Evolutionary conservation across 2,113 vertebrate species (phyloP).

Genomic region (Macquaria ambigua): DNA sequence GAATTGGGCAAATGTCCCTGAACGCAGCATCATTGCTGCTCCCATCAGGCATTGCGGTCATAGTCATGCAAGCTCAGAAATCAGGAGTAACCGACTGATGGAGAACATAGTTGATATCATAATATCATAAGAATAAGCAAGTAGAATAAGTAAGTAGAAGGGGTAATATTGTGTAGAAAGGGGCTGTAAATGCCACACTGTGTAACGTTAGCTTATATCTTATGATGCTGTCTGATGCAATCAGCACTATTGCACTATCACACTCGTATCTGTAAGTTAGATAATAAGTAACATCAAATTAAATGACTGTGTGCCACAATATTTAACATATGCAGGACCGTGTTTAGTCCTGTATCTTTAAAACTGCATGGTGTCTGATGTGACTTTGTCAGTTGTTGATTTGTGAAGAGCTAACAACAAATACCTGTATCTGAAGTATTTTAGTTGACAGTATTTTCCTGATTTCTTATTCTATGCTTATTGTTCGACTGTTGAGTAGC

Average conservation of each 20-base stretch:
- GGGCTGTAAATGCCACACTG: not conserved
- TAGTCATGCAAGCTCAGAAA: constrained; percentile 21
- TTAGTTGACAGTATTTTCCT: not conserved
- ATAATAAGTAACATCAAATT: too few species aligned
- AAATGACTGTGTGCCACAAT: not conserved
- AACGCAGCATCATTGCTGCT: constrained; percentile 15
- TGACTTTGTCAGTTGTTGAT: not conserved
- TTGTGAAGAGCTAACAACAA: not conserved
- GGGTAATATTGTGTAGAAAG: too few species aligned
- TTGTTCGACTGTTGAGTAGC: not conserved
- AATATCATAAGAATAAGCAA: not conserved
- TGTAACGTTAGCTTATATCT: not conserved
- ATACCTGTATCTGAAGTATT: not conserved
- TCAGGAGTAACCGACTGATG: not conserved
- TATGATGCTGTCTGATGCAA: constrained; percentile 30
- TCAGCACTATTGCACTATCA: not conserved
- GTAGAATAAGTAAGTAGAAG: too few species aligned
- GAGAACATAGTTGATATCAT: not conserved
- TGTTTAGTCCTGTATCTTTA: not conserved
- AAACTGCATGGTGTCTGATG: not conserved
- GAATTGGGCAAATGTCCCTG: not conserved
- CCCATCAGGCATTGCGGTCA: constrained; percentile 69
- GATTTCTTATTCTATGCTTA: not conserved
- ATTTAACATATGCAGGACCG: not conserved
- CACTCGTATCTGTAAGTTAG: not conserved